Percentiles rank a stretch among this genome's conserved stretches.
Evolutionary conservation across 2,113 vertebrate species (phyloP).

Genomic region (Fregetta grallaria): DNA sequence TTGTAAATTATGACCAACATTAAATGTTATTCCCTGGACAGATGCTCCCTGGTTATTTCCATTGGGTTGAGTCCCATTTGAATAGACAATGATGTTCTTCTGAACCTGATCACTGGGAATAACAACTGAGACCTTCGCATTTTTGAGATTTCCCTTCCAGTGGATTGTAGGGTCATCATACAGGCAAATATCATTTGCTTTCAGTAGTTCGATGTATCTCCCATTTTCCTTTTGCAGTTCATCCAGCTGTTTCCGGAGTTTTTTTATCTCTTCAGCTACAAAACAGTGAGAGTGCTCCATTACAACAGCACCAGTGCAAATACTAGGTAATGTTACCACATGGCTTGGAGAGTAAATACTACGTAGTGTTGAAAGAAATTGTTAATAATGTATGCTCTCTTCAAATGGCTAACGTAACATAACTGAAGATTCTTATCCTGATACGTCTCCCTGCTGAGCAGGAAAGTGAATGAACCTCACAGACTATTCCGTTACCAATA

Average conservation of each 20-base stretch:
- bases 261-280: constrained; percentile 93
- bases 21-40: constrained; percentile 78
- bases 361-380: background rate
- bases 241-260: constrained; percentile 88
- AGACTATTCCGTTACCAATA: background rate
- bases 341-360: background rate
- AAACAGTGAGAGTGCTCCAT: constrained; percentile 29
- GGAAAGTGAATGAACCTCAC: background rate
- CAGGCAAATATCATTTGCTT: constrained; percentile 93
- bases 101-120: constrained; percentile 86
- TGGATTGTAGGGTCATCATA: constrained; percentile 95
- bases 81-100: constrained; percentile 93
- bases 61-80: constrained; percentile 82
- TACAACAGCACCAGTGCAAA: background rate
- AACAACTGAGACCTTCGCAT: constrained; percentile 88
- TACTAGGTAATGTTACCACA: background rate
- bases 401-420: background rate
- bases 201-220: constrained; percentile 93
- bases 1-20: constrained; percentile 77
- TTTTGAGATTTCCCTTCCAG: constrained; percentile 93
- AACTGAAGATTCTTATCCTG: background rate
- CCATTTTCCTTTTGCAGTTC: constrained; percentile 91
- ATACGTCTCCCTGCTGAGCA: background rate
- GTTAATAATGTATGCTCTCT: background rate
- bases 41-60: constrained; percentile 79